These are phyloP conservation scores for Pseudochirops corinnae DNA, from an alignment of 2,797 vertebrate genomes.

Conservation along the genomic window DNA sequence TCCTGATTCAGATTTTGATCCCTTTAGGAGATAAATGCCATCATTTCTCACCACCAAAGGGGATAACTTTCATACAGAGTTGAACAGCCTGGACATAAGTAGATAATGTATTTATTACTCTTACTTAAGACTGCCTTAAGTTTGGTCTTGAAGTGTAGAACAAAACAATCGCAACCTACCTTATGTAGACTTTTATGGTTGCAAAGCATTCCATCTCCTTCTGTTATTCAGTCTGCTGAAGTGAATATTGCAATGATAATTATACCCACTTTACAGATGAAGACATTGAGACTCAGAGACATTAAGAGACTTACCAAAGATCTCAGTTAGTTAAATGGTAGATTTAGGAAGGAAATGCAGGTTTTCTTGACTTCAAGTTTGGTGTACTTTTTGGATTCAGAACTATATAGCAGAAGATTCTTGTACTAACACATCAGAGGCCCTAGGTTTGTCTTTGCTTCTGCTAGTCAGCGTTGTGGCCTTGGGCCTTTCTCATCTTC, in stretches of 20 bases:
- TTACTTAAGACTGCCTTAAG: constrained; percentile 10
- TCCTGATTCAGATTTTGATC: not conserved
- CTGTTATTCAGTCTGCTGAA: not conserved
- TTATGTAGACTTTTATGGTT: not conserved
- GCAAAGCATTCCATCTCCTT: not conserved
- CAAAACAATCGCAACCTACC: not conserved
- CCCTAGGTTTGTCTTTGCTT: not conserved
- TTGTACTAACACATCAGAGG: not conserved
- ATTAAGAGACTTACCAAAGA: not conserved
- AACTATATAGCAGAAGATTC: not conserved
- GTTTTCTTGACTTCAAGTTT: not conserved
- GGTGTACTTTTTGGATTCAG: not conserved
- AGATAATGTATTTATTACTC: not conserved
- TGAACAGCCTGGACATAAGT: not conserved
- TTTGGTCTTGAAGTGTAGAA: constrained; percentile 23
- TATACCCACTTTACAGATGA: not conserved
- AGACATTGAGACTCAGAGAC: not conserved
- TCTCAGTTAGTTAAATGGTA: not conserved
- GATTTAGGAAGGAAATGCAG: not conserved
- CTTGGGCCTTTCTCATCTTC: not conserved
- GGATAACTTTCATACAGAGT: too few relatives aligned
- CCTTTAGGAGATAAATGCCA: not conserved
- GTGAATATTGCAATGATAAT: not conserved
- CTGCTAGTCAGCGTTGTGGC: not conserved
- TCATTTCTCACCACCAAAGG: not conserved